These are phyloP conservation scores for Samia ricini DNA, from an alignment of 1,140 invertebrate genomes.

Conservation along the genomic window DNA sequence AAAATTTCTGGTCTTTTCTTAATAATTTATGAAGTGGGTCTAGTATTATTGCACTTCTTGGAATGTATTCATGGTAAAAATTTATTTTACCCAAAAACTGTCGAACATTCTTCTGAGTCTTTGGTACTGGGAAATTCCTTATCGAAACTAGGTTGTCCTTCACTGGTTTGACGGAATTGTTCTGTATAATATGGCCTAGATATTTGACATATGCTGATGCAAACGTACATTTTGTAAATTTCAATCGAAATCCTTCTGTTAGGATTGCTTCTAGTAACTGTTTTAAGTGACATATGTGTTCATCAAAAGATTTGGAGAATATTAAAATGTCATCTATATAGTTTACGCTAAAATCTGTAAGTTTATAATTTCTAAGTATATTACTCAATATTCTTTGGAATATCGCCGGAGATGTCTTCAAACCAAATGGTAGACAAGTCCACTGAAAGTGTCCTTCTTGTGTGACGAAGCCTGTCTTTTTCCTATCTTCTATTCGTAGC, in stretches of 20 bases:
- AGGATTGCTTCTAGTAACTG: neutral
- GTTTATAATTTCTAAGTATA: neutral
- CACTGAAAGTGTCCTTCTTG: slow-evolving; percentile 16
- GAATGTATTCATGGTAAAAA: neutral
- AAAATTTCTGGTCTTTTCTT: slow-evolving; percentile 11
- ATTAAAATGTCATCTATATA: neutral
- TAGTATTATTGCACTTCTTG: neutral
- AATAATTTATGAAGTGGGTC: neutral
- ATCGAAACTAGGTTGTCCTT: neutral
- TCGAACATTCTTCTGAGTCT: neutral
- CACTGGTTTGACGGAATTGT: neutral
- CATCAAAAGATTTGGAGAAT: neutral
- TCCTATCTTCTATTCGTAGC: slow-evolving; percentile 22
- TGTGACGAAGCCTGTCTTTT: slow-evolving; percentile 23
- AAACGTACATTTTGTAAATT: neutral
- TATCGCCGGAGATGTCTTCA: neutral
- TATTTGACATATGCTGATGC: neutral
- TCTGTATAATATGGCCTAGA: neutral
- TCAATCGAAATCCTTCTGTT: neutral
- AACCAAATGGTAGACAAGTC: neutral
- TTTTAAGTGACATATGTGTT: neutral
- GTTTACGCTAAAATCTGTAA: no score
- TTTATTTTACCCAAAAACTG: neutral
- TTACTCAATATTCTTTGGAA: neutral
- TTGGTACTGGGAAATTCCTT: neutral